A percentile compares a stretch with the other conserved stretches of the same genome.
Evolutionary conservation across 2,888 invertebrate genomes (phyloP).

Genomic region (Malthinus seriepunctatus): DNA sequence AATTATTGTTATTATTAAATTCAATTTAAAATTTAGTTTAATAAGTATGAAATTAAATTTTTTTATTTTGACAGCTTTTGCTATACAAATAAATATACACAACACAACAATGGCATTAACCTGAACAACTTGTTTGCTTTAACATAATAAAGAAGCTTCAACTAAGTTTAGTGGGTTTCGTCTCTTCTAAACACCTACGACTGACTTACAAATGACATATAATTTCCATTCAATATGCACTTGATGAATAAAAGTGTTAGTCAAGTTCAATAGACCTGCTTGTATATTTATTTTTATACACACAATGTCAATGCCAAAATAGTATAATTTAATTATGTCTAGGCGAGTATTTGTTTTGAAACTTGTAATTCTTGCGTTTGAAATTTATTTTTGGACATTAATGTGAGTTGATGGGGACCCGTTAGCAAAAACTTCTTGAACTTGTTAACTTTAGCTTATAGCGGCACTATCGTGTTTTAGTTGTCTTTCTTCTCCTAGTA

Average conservation of each 20-base stretch:
- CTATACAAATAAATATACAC: background rate
- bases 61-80: conserved; percentile 3
- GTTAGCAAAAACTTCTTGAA: too few species aligned
- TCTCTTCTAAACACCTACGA: conserved; percentile 15
- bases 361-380: too few species aligned
- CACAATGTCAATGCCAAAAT: conserved; percentile 17
- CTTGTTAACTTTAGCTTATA: too few species aligned
- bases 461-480: too few species aligned
- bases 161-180: conserved; percentile 10
- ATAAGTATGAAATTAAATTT: conserved; percentile 4
- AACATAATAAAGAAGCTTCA: conserved; percentile 10
- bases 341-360: background rate
- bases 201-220: conserved; percentile 10
- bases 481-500: too few species aligned
- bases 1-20: conserved; percentile 1
- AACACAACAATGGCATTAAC: conserved; percentile 13
- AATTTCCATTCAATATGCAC: conserved; percentile 12
- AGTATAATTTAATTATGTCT: conserved; percentile 4
- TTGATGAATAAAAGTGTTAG: conserved; percentile 7
- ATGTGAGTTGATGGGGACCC: too few species aligned
- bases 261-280: conserved; percentile 1
- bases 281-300: background rate
- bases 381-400: too few species aligned
- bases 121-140: conserved; percentile 12
- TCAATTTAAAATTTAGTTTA: background rate